These are phyloP conservation scores for Ammospiza nelsoni DNA, from an alignment of 2,113 vertebrate genomes.

Conservation along the genomic window DNA sequence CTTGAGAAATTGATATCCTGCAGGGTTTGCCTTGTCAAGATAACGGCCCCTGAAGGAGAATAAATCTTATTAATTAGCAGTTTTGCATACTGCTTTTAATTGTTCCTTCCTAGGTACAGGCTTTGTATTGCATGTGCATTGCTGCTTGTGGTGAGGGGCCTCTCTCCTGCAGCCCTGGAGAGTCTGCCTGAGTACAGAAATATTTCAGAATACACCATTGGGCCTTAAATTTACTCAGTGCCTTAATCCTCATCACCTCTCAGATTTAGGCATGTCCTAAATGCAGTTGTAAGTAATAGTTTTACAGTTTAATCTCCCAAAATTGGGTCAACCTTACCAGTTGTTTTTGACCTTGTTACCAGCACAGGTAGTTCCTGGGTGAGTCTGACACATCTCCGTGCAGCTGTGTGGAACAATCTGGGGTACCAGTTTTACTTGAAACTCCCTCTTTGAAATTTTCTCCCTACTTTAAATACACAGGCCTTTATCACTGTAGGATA, in stretches of 20 bases:
- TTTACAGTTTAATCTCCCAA: constrained; percentile 1
- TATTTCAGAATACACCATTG: not conserved
- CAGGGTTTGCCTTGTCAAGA: not conserved
- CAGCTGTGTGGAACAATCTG: not conserved
- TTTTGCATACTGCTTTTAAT: not conserved
- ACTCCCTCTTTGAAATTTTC: not conserved
- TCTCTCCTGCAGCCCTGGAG: not conserved
- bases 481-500: not conserved
- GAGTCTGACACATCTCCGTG: not conserved
- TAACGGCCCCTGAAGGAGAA: not conserved
- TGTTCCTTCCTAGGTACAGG: not conserved
- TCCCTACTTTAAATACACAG: not conserved
- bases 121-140: not conserved
- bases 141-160: not conserved
- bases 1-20: not conserved
- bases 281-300: not conserved
- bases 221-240: not conserved
- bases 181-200: not conserved
- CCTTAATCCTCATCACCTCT: constrained; percentile 1
- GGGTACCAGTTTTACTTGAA: not conserved
- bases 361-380: not conserved
- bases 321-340: constrained; percentile 8
- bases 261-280: not conserved
- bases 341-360: constrained; percentile 34
- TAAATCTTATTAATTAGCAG: not conserved